Percentiles rank a stretch among this genome's conserved stretches.
Conservation (phyloP, 2,888 invertebrate genomes). For the Orthosia gracilis region DNA sequence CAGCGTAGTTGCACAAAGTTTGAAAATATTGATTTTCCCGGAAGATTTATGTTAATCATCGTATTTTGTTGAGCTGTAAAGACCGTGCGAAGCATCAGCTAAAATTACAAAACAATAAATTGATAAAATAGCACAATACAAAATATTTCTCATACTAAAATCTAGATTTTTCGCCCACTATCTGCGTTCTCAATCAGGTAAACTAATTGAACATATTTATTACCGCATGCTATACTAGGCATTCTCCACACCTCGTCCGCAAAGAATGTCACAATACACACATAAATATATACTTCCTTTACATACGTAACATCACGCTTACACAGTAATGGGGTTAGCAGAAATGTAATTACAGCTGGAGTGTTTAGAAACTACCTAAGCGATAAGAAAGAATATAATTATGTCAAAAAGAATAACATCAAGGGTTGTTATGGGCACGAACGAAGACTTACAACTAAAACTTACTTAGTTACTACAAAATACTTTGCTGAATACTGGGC, state of each 20-base stretch:
- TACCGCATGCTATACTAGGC: conserved; percentile 20
- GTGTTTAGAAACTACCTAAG: background rate
- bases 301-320: conserved; percentile 47
- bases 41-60: no score
- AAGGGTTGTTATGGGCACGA: no score
- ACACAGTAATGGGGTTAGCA: conserved; percentile 25
- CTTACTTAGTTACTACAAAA: no score
- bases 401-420: background rate
- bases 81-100: no score
- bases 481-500: no score
- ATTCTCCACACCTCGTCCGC: conserved; percentile 41
- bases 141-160: background rate
- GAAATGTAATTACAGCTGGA: conserved; percentile 35
- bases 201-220: conserved; percentile 32
- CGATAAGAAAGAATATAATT: background rate
- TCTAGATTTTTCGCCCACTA: conserved; percentile 7
- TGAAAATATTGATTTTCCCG: no score
- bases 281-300: conserved; percentile 56
- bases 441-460: no score
- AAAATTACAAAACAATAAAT: no score
- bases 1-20: no score
- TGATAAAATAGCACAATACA: no score
- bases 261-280: conserved; percentile 50
- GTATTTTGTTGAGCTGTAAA: no score
- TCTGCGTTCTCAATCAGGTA: conserved; percentile 19